Evolutionary conservation across 2,888 invertebrate species (phyloP).

Genomic region (Lasioglossum lativentre): DNA sequence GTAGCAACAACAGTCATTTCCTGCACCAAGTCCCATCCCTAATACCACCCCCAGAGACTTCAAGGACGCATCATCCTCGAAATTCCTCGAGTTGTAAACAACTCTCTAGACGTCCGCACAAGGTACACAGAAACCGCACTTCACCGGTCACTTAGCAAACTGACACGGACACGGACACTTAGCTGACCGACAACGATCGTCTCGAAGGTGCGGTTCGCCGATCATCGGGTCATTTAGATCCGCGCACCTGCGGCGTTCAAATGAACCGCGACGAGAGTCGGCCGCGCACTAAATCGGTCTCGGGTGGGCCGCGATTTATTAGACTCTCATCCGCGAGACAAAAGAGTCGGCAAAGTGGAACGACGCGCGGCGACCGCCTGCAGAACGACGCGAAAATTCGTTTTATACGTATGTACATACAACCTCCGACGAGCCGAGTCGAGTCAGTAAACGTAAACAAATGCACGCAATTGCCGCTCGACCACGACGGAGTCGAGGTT

Average conservation of each 20-base stretch:
- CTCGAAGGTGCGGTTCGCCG: background rate
- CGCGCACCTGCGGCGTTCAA: slow-evolving; percentile 25
- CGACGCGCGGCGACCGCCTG: background rate
- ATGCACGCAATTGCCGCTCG: background rate
- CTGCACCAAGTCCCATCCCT: background rate
- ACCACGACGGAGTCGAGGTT: background rate
- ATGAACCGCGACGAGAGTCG: slow-evolving; percentile 20
- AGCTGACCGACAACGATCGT: background rate
- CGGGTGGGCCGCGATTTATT: slow-evolving; percentile 37
- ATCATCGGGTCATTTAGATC: background rate
- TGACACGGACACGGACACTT: background rate
- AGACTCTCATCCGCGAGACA: slow-evolving; percentile 9
- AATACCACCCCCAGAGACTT: background rate
- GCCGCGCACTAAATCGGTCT: slow-evolving; percentile 32
- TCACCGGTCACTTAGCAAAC: background rate
- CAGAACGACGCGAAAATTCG: background rate
- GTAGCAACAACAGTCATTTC: background rate
- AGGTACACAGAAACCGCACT: background rate
- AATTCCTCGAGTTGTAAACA: background rate
- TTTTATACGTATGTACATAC: background rate
- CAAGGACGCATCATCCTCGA: background rate
- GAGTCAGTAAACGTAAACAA: background rate
- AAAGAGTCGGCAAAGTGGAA: background rate
- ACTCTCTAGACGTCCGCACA: background rate
- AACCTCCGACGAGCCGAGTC: background rate